Conservation (phyloP, 1,140 invertebrate species). For the Belonocnema kinseyi region DNA sequence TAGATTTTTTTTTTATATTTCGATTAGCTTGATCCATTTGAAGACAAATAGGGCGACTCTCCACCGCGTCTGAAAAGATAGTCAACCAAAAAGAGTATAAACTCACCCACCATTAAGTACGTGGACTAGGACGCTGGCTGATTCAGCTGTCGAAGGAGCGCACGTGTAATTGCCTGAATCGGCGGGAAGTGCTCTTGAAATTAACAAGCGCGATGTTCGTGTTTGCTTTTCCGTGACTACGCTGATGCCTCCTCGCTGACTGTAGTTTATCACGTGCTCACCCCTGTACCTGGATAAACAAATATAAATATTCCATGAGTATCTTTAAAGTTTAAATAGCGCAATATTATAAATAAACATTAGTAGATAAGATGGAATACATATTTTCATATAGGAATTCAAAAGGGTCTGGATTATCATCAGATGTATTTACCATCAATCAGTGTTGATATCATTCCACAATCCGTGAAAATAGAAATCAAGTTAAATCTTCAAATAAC, state of each 20-base stretch:
- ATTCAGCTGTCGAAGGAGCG: constrained; percentile 80
- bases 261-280: constrained; percentile 91
- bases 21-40: too few relatives aligned
- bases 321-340: too few relatives aligned
- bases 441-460: too few relatives aligned
- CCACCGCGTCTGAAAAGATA: neutral
- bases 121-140: constrained; percentile 78
- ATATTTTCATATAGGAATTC: too few relatives aligned
- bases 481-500: too few relatives aligned
- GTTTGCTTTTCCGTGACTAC: constrained; percentile 91
- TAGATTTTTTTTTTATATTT: too few relatives aligned
- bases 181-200: constrained; percentile 84
- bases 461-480: too few relatives aligned
- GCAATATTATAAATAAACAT: too few relatives aligned
- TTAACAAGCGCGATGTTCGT: constrained; percentile 87
- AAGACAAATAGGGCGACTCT: too few relatives aligned
- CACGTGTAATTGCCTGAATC: constrained; percentile 94
- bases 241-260: constrained; percentile 87
- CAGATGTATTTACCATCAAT: too few relatives aligned
- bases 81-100: neutral
- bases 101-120: constrained; percentile 79
- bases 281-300: constrained; percentile 81
- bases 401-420: too few relatives aligned
- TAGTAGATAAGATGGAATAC: too few relatives aligned
- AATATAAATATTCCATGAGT: neutral